Percentiles rank a stretch among this genome's conserved stretches.
Evolutionary conservation across 1,140 invertebrate genomes (phyloP).

Genomic region (Diplogasteroides magnus): DNA sequence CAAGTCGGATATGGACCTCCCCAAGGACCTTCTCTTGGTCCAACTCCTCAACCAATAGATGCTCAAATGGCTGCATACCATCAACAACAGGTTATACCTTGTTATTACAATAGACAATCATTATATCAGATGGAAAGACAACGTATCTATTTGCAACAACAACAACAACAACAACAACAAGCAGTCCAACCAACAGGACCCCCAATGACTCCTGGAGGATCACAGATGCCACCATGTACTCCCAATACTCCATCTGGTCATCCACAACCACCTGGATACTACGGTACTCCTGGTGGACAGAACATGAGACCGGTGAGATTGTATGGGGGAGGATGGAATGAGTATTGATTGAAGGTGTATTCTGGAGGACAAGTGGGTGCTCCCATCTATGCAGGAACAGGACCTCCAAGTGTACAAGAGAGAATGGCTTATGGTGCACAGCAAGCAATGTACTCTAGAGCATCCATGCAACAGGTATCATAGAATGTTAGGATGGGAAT

Average conservation of each 20-base stretch:
- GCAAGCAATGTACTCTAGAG: no score
- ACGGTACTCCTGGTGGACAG: no score
- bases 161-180: conserved; percentile 16
- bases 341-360: no score
- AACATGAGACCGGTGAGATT: no score
- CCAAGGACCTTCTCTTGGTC: conserved; percentile 6
- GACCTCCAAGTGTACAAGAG: no score
- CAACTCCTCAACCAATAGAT: neutral
- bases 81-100: conserved; percentile 12
- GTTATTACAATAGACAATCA: conserved; percentile 1
- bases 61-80: conserved; percentile 12
- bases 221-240: conserved; percentile 5
- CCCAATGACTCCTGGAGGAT: neutral
- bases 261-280: neutral
- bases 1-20: neutral
- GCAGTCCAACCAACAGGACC: conserved; percentile 2
- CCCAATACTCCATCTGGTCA: conserved; percentile 1
- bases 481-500: no score
- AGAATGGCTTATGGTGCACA: no score
- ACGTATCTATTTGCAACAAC: conserved; percentile 16
- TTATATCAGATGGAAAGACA: conserved; percentile 4
- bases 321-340: no score
- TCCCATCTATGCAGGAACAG: neutral
- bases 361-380: conserved; percentile 9
- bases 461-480: no score